These are phyloP conservation scores for Buathra laborator DNA, from an alignment of 2,888 invertebrate species.

Conservation along the genomic window DNA sequence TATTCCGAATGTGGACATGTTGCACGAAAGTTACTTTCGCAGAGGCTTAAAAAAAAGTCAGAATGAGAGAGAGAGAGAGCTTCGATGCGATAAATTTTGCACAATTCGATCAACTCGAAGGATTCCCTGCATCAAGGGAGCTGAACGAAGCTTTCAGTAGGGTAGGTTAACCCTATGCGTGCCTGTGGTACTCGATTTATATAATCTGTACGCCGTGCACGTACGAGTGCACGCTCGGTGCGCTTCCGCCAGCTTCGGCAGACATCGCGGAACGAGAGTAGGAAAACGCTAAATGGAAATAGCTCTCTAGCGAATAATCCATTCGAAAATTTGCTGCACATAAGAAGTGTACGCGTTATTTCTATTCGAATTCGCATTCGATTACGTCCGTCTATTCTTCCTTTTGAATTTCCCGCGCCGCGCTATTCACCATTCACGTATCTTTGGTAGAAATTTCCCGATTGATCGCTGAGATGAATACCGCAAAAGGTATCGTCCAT, in stretches of 20 bases:
- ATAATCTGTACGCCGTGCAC: constrained; percentile 53
- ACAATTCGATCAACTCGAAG: not conserved
- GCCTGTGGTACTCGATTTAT: constrained; percentile 24
- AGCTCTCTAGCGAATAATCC: constrained; percentile 60
- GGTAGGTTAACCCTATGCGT: constrained; percentile 47
- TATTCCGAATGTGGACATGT: no score
- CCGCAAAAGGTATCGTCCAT: not conserved
- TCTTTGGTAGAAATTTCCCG: not conserved
- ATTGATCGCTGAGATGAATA: not conserved
- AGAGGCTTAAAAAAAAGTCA: not conserved
- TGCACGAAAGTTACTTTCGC: not conserved
- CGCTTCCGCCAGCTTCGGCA: constrained; percentile 3
- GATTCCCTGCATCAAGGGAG: constrained; percentile 19
- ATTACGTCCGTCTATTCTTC: constrained; percentile 56
- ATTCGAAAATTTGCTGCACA: constrained; percentile 59
- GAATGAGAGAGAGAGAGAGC: not conserved
- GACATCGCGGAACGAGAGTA: constrained; percentile 9
- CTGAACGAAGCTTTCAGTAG: constrained; percentile 13
- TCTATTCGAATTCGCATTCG: constrained; percentile 58
- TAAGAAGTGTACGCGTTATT: constrained; percentile 54
- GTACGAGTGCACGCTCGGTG: constrained; percentile 47
- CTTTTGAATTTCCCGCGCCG: constrained; percentile 29
- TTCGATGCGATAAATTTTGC: constrained; percentile 6
- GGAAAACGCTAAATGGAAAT: constrained; percentile 51
- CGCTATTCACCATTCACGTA: not conserved